Base-by-base conservation (phyloP, 2,113 vertebrate genomes). In the Catagonus wagneri region DNA sequence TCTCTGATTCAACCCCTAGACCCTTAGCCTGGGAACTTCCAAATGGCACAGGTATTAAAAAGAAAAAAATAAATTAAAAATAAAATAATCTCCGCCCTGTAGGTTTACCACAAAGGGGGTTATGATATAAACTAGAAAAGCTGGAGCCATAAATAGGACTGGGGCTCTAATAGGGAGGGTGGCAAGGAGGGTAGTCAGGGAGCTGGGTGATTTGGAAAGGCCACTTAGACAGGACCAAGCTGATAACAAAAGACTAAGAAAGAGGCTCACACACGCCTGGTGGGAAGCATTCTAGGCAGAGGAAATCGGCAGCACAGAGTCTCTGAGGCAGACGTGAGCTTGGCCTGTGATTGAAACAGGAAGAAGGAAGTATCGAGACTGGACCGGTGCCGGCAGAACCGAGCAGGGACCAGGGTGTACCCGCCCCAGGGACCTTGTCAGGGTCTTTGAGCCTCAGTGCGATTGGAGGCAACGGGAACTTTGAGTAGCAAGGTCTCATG, bases 381-480 rank as follows among this genome's bases (percentile, higher is more conserved):
- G 8, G 44, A 56, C 60, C 7, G 7, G 7, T 23, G 16, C 0
- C 17, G 29, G 27, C 16, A 34, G 34, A 50, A 3, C 7, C 15
- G 52, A 65, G 52, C 29, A 32, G 50, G 72, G 20, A 63, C 9
- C 25, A 3, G 44, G 7, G 7, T 27, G 3, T 10, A 1, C 0
- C 4, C 1, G 1, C n/a, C 23, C 56, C 2, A 0, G 20, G 89
- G 39, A 56, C 54, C 27, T 58, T n/a, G 4, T 1, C 50, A 22
- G 27, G 19, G 4, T 29, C 61, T 22, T 66, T 29, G n/a, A 3
- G 13, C 23, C 4, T 66, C 14, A 3, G 3, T 11, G 23, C 23
- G 20, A 39, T 19, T 29, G 15, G 56, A 52, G 2, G 10, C 7
- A 2, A 1, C 3, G 12, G 58, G 9, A 29, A 13, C 36, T 34